phyloP scores from a whole-genome alignment of 1,140 invertebrate species.

The Drosophila ironensis region DNA sequence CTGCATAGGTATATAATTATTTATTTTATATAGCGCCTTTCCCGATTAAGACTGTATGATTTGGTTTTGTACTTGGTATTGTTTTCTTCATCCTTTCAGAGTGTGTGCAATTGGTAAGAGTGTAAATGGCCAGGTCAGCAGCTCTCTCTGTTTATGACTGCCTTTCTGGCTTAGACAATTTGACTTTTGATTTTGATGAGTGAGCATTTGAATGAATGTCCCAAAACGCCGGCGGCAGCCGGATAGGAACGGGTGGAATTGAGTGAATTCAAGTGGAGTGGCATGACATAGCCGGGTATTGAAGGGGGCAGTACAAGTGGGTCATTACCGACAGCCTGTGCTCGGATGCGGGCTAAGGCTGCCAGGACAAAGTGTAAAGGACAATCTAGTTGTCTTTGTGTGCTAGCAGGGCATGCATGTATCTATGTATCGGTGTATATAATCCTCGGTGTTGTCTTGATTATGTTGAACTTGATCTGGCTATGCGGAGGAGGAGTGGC shows the following conservation, averaged over 20 bases:
- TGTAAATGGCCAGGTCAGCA: constrained; percentile 12
- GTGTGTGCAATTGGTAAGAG: no score
- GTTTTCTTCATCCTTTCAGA: no score
- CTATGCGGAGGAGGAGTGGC: no score
- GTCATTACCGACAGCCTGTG: constrained; percentile 40
- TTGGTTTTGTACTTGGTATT: no score
- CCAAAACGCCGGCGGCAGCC: constrained; percentile 12
- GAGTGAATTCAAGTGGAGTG: background rate
- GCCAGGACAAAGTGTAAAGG: constrained; percentile 2
- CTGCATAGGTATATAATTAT: no score
- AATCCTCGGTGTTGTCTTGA: no score
- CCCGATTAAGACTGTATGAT: no score
- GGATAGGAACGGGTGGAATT: background rate
- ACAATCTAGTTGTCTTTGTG: background rate
- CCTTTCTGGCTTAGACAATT: constrained; percentile 32
- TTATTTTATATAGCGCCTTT: no score
- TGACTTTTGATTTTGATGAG: constrained; percentile 58
- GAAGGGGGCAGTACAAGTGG: constrained; percentile 36
- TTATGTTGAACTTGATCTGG: no score
- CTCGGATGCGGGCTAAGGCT: constrained; percentile 43
- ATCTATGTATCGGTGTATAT: no score
- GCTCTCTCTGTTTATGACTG: constrained; percentile 22
- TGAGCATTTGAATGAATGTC: constrained; percentile 50
- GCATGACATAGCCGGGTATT: no score
- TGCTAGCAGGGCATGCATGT: background rate